Percentiles rank a stretch among this genome's conserved stretches.
These are phyloP conservation scores for Stichodactyla mertensii DNA, from an alignment of 64 coral and sea anemone genomes.

Conservation along the genomic window DNA sequence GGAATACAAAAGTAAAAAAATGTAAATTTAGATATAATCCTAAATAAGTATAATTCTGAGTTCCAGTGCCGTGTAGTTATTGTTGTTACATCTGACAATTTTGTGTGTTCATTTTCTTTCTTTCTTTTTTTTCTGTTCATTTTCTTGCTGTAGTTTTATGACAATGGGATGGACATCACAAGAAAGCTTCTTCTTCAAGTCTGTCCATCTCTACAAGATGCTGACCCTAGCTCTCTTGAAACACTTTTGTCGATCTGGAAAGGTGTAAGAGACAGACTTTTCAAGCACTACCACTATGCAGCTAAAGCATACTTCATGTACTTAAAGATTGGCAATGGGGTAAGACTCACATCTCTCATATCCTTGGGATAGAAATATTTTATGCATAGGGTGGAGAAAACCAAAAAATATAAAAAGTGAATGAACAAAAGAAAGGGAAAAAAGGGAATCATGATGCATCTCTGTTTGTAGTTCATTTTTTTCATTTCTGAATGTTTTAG, in stretches of 20 bases:
- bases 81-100: neutral
- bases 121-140: neutral
- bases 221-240: slow-evolving; percentile 60
- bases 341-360: neutral
- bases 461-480: neutral
- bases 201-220: slow-evolving; percentile 53
- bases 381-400: too few species aligned
- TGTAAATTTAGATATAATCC: too few species aligned
- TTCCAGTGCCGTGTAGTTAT: too few species aligned
- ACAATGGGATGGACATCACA: slow-evolving; percentile 77
- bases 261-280: slow-evolving; percentile 78
- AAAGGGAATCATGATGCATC: too few species aligned
- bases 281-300: slow-evolving; percentile 96
- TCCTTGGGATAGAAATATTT: too few species aligned
- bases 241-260: slow-evolving; percentile 81
- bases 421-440: neutral
- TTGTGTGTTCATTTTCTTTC: neutral
- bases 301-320: slow-evolving; percentile 99
- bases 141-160: slow-evolving; percentile 41
- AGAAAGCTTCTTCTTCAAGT: slow-evolving; percentile 76
- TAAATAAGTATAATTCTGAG: too few species aligned
- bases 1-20: too few species aligned
- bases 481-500: neutral
- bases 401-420: neutral
- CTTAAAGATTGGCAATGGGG: slow-evolving; percentile 77